Evolutionary conservation across 2,888 invertebrate species (phyloP).

Genomic region (Lasioglossum calceatum): DNA sequence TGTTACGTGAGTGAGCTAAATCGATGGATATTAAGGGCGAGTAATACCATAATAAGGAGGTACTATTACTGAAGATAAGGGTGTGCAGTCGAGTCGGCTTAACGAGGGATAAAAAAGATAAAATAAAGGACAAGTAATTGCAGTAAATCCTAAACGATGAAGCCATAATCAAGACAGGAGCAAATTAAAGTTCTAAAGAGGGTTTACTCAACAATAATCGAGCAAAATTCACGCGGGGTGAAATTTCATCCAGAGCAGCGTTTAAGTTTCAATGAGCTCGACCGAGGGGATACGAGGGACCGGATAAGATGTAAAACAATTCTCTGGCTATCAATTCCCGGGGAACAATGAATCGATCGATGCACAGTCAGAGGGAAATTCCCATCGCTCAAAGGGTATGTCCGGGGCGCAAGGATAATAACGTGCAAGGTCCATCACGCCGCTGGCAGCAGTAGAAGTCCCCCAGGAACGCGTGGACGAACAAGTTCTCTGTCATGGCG

Average conservation of each 20-base stretch:
- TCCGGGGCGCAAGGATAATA: slow-evolving; percentile 65
- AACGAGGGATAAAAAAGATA: background rate
- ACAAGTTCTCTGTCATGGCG: slow-evolving; percentile 74
- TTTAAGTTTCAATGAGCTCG: background rate
- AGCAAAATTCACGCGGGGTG: background rate
- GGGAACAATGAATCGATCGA: slow-evolving; percentile 41
- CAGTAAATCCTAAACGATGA: background rate
- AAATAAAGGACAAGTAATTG: background rate
- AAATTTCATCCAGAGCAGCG: background rate
- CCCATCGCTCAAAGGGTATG: slow-evolving; percentile 63
- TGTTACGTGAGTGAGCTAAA: background rate
- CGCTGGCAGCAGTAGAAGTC: slow-evolving; percentile 39
- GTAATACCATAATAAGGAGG: background rate
- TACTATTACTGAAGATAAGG: background rate
- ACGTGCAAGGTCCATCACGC: slow-evolving; percentile 60
- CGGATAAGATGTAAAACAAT: background rate
- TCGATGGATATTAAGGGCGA: background rate
- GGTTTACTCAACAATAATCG: background rate
- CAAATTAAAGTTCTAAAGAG: background rate
- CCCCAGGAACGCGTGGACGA: slow-evolving; percentile 59
- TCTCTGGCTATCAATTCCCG: background rate
- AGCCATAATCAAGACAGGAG: background rate
- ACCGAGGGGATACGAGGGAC: background rate
- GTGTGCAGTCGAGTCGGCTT: background rate
- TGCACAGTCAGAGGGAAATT: slow-evolving; percentile 64